These are phyloP conservation scores for Macaria liturata DNA, from an alignment of 2,888 invertebrate species.

Conservation along the genomic window DNA sequence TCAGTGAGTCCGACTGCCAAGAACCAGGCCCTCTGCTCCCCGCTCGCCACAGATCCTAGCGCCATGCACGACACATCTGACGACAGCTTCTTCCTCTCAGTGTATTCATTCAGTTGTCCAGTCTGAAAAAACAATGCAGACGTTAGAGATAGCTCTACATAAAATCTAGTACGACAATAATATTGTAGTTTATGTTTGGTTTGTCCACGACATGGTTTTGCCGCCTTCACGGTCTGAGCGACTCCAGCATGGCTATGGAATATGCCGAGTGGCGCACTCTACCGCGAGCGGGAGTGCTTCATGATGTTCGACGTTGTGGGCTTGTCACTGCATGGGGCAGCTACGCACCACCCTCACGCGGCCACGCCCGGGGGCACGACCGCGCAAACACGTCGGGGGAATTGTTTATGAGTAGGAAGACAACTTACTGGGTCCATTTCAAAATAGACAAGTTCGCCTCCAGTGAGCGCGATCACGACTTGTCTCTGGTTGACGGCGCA, in stretches of 20 bases:
- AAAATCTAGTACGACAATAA: too few relatives aligned
- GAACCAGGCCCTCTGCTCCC: constrained; percentile 97
- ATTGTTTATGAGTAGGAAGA: not conserved
- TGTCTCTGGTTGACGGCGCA: constrained; percentile 99
- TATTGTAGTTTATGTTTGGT: constrained; percentile 20
- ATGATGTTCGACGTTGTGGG: constrained; percentile 86
- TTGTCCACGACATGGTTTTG: constrained; percentile 88
- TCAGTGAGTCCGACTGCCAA: constrained; percentile 98
- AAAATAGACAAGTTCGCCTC: constrained; percentile 99
- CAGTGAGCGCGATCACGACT: constrained; percentile 98
- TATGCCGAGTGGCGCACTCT: constrained; percentile 85
- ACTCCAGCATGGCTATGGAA: constrained; percentile 89
- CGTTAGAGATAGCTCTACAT: too few relatives aligned
- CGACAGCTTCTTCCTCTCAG: constrained; percentile 97
- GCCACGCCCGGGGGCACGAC: constrained; percentile 55
- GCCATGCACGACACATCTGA: constrained; percentile 99
- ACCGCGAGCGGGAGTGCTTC: constrained; percentile 76
- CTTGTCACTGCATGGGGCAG: constrained; percentile 77
- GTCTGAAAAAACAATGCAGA: constrained; percentile 85
- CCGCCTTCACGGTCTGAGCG: constrained; percentile 86
- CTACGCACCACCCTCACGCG: constrained; percentile 73
- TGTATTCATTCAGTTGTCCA: constrained; percentile 99
- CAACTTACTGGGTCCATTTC: constrained; percentile 99
- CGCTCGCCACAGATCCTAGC: constrained; percentile 95
- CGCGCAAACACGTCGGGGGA: constrained; percentile 64